These are phyloP conservation scores for Eriocheir sinensis DNA, from an alignment of 1,140 invertebrate species.

Conservation along the genomic window DNA sequence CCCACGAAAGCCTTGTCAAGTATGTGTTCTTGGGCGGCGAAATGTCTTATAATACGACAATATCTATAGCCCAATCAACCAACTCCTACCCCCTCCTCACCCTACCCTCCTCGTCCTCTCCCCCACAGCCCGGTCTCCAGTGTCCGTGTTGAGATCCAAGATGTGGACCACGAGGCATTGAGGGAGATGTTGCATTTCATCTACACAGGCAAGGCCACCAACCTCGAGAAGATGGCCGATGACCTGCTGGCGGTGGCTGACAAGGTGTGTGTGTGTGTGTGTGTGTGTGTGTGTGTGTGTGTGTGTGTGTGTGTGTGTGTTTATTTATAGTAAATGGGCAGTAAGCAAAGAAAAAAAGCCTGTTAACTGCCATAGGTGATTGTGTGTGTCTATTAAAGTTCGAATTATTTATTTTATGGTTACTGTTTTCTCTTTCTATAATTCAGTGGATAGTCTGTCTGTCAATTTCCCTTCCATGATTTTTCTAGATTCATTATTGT, in stretches of 20 bases:
- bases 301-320: no score
- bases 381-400: no score
- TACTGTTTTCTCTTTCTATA: not conserved
- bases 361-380: no score
- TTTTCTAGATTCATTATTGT: no score
- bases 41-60: no score
- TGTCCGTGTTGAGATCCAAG: conserved; percentile 95
- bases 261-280: conserved; percentile 84
- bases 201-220: conserved; percentile 97
- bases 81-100: conserved; percentile 82
- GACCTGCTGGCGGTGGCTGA: conserved; percentile 98
- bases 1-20: no score
- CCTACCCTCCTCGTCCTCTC: no score
- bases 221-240: conserved; percentile 98
- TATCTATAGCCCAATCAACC: not conserved
- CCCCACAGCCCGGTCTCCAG: conserved; percentile 92
- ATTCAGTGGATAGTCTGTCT: not conserved
- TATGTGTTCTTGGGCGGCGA: no score
- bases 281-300: no score
- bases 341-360: no score
- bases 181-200: conserved; percentile 99
- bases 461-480: no score
- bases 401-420: no score
- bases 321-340: not conserved
- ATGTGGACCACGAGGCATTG: conserved; percentile 98